Base-by-base conservation (phyloP, 2,797 vertebrate genomes). In the Rhabdophis nuchalis region DNA sequence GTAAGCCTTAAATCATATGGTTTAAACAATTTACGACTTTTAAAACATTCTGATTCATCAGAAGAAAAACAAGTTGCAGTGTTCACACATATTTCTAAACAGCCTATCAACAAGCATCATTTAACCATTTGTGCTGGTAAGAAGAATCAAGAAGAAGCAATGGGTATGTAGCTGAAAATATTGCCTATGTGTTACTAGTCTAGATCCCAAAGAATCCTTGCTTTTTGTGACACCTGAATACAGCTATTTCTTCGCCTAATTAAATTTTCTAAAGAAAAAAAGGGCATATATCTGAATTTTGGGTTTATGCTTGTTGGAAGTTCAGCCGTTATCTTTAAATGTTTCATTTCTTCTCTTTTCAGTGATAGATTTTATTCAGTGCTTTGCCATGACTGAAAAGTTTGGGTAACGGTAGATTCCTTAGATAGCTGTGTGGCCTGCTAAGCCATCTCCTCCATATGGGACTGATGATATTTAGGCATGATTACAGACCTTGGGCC, bases 401-500 rank as follows among this genome's bases (percentile, higher is more conserved):
- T 64, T 29, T 32, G 12, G 87, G 90, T 60, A 85, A 64, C 50
- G 56, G 89, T 14, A 41, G 4, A 0, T 0, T 2, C 85, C 46
- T 0, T 0, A 86, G 68, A 52, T 85, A 93, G 25, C 5, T 60
- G 61, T 11, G 52, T 92, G 87, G n/a, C 87, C 68, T 90, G 9
- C 18, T 72, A 61, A n/a, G 32, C 50, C 91, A 68, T 36, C 93
- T 68, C 20, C 95, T 87, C 82, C 93, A 0, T 18, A 36, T 93
- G 86, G 87, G 41, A 41, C 29, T 64, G 23, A 41, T 50, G 68
- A 41, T 93, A 61, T 85, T 92, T 87, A 27, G 13, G 82, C 2
- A 54, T 88, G 88, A 90, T 88, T 93, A 41, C 77, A 95, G 64
- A 93, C 90, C 53, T 91, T 90, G 41, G 72, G n/a, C 16, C 29